phyloP scores from a whole-genome alignment of 2,797 vertebrate species.

The Balearica regulorum region DNA sequence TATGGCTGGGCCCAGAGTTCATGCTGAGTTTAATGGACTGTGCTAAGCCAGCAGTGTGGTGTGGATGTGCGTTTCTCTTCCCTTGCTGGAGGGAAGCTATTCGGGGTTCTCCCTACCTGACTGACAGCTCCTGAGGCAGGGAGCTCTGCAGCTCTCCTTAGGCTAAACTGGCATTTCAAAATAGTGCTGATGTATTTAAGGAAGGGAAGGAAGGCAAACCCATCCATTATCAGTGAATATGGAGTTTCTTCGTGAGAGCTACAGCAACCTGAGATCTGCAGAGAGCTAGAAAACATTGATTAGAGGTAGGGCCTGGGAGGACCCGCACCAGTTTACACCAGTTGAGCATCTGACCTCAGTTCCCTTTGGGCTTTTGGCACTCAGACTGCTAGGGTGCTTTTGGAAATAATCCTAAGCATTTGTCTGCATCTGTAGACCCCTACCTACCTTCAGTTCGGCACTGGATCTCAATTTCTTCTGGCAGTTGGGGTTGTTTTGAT shows the following conservation, averaged over 20 bases:
- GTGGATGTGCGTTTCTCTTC: neutral
- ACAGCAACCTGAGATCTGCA: neutral
- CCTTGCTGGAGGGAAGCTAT: neutral
- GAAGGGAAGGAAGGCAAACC: neutral
- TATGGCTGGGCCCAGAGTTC: neutral
- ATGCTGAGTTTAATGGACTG: neutral
- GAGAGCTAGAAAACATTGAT: neutral
- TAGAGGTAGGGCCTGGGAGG: neutral
- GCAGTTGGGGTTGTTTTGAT: neutral
- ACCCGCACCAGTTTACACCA: neutral
- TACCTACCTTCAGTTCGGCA: neutral
- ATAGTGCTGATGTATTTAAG: neutral
- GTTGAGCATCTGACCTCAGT: neutral
- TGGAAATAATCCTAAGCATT: neutral
- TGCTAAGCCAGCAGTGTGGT: neutral
- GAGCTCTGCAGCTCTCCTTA: neutral
- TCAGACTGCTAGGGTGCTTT: neutral
- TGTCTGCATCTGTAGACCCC: neutral
- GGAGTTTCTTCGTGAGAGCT: neutral
- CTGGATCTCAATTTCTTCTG: neutral
- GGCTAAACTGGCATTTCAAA: neutral
- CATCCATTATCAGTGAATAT: neutral
- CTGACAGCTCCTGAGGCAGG: neutral
- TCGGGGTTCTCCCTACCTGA: neutral
- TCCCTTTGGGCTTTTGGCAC: neutral